Percentiles rank a stretch among this genome's conserved stretches.
Conservation (phyloP, 92 coral and sea anemone genomes). For the Pocillopora meandrina region DNA sequence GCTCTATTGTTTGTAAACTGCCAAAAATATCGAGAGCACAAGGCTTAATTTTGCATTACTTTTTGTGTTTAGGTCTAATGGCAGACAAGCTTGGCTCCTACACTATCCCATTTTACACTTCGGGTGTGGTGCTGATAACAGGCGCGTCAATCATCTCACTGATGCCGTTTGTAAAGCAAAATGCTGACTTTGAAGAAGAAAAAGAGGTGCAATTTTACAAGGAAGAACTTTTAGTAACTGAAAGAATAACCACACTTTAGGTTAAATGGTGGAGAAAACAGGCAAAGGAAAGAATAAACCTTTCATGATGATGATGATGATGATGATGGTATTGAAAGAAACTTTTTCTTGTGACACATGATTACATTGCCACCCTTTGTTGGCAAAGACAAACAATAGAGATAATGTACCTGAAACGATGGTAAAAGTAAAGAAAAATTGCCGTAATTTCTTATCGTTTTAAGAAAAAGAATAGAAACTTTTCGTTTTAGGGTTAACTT, state of each 20-base stretch:
- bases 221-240: slow-evolving; percentile 6
- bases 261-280: not conserved
- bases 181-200: not conserved
- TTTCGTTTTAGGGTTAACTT: no score
- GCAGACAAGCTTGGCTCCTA: slow-evolving; percentile 44
- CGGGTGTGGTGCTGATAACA: slow-evolving; percentile 32
- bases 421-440: no score
- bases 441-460: no score
- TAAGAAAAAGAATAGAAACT: no score
- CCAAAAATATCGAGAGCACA: no score
- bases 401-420: no score
- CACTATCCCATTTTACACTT: slow-evolving; percentile 36
- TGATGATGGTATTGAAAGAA: no score
- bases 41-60: not conserved
- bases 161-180: slow-evolving; percentile 13
- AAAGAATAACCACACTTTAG: not conserved
- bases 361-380: no score
- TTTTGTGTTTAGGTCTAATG: slow-evolving; percentile 30
- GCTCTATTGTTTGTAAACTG: no score
- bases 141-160: slow-evolving; percentile 42
- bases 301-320: no score
- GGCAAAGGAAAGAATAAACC: not conserved
- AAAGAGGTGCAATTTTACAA: not conserved
- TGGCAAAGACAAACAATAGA: no score
- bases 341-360: no score